These are phyloP conservation scores for Chaetura pelagica DNA, from an alignment of 2,113 vertebrate species.

Conservation along the genomic window DNA sequence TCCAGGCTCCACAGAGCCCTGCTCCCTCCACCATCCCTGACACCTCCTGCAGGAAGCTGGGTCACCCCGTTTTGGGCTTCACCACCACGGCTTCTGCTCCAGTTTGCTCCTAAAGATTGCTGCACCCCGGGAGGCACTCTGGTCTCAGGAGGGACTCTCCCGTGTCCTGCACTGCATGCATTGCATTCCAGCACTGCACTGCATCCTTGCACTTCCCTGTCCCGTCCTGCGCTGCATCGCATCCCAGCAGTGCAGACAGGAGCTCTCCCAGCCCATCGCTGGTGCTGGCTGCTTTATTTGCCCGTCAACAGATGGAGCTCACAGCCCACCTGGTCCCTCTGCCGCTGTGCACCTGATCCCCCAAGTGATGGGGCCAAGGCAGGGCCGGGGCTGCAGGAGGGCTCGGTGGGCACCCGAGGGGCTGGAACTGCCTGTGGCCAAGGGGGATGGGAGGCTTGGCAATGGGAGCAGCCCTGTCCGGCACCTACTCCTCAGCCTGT, in stretches of 20 bases:
- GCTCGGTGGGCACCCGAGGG: not conserved
- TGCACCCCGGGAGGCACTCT: fast-evolving
- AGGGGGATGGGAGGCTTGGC: not conserved
- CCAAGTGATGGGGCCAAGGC: not conserved
- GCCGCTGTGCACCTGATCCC: not conserved
- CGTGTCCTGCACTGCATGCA: not conserved
- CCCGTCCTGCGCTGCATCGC: not conserved
- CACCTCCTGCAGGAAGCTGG: not conserved
- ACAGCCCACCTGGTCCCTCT: not conserved
- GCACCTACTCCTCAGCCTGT: fast-evolving
- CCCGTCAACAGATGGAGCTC: constrained; percentile 24
- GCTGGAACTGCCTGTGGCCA: not conserved
- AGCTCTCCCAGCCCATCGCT: not conserved
- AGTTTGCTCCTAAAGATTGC: not conserved
- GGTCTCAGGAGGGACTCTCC: fast-evolving
- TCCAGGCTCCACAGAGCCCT: fast-evolving
- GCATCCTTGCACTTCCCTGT: no score
- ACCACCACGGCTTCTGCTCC: not conserved
- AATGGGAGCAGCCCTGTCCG: fast-evolving
- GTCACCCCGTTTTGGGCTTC: not conserved
- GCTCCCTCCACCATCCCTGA: not conserved
- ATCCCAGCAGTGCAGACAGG: not conserved
- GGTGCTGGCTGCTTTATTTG: not conserved
- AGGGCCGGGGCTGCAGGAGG: not conserved
- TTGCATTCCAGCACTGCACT: not conserved